A percentile compares a stretch with the other conserved stretches of the same genome.
Conservation (phyloP, 2,113 vertebrate genomes). For the Rutilus rutilus region DNA sequence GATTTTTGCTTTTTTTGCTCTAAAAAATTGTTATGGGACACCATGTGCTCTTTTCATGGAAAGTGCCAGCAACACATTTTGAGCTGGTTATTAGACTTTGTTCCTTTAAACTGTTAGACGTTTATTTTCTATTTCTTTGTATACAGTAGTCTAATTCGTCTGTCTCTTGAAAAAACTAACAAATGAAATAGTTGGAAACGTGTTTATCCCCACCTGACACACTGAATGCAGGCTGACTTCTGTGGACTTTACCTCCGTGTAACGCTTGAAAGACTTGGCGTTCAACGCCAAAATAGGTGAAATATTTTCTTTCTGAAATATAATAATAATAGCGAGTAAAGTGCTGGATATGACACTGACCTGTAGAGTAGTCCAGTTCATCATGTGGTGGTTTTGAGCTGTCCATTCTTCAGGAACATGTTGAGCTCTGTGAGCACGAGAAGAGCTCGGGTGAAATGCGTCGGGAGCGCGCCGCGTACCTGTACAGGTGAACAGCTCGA, state of each 20-base stretch:
- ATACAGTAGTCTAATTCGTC: background rate
- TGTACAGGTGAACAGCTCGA: background rate
- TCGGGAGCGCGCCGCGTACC: constrained; percentile 11
- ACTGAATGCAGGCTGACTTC: background rate
- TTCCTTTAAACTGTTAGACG: background rate
- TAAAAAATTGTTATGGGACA: background rate
- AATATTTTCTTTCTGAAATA: background rate
- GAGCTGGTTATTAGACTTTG: background rate
- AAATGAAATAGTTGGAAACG: background rate
- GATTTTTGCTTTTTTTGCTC: background rate
- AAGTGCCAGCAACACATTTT: background rate
- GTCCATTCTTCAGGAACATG: constrained; percentile 66
- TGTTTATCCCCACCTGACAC: background rate
- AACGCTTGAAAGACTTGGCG: background rate
- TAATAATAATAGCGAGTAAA: background rate
- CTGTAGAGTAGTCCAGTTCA: constrained; percentile 72
- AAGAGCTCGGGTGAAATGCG: background rate
- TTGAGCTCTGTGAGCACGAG: constrained; percentile 45
- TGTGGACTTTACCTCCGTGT: background rate
- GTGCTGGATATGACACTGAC: constrained; percentile 61
- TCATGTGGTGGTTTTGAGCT: constrained; percentile 66
- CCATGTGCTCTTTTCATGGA: background rate
- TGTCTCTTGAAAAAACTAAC: background rate
- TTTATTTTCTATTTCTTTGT: background rate
- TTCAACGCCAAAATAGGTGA: background rate